These are phyloP conservation scores for Sweltsa coloradensis DNA, from an alignment of 1,140 invertebrate genomes.

Conservation along the genomic window DNA sequence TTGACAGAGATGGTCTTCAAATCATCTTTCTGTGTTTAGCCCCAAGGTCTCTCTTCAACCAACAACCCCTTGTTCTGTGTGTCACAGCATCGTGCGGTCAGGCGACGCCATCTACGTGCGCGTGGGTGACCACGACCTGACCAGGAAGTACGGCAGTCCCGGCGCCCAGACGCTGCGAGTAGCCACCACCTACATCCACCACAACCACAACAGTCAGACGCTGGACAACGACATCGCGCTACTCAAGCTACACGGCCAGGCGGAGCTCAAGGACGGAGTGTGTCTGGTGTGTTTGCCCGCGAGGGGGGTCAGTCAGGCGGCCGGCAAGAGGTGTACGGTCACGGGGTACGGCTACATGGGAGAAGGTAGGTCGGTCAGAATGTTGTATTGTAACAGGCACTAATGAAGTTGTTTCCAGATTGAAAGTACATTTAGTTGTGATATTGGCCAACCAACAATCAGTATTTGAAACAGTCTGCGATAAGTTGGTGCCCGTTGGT, in stretches of 20 bases:
- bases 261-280: constrained; percentile 73
- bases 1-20: too few relatives aligned
- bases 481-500: background rate
- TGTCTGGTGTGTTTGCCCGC: constrained; percentile 80
- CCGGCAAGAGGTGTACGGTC: constrained; percentile 80
- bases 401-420: background rate
- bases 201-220: constrained; percentile 92
- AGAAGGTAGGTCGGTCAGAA: constrained; percentile 69
- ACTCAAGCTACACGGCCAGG: constrained; percentile 81
- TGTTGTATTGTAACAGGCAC: too few relatives aligned
- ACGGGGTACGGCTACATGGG: constrained; percentile 92
- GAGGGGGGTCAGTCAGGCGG: constrained; percentile 67
- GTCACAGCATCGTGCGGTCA: constrained; percentile 70
- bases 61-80: too few relatives aligned
- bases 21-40: too few relatives aligned
- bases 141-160: constrained; percentile 71
- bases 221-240: constrained; percentile 92
- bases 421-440: background rate
- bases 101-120: constrained; percentile 84
- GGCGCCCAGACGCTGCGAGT: constrained; percentile 79
- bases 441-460: background rate
- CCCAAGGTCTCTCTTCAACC: too few relatives aligned
- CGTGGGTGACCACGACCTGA: constrained; percentile 86
- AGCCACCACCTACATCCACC: constrained; percentile 88
- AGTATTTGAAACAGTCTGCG: background rate